Evolutionary conservation across 2,797 vertebrate genomes (phyloP).

Genomic region (Monodelphis domestica): DNA sequence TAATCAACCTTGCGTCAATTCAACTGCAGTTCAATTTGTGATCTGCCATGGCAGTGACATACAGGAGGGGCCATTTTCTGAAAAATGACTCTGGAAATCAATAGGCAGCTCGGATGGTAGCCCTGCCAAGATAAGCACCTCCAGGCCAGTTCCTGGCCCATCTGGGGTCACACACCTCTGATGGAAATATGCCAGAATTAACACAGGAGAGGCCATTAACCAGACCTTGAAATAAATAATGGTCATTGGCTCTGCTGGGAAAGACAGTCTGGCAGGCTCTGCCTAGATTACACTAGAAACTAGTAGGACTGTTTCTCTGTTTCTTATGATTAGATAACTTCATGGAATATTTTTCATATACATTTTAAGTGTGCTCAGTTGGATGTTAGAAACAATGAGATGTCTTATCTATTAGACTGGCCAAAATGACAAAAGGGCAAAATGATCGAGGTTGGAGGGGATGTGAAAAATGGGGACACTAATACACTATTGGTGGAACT

Average conservation of each 20-base stretch:
- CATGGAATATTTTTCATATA: neutral
- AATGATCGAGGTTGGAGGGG: too few relatives aligned
- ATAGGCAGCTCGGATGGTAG: conserved; percentile 51
- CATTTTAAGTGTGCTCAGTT: neutral
- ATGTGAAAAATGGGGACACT: too few relatives aligned
- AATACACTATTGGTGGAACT: too few relatives aligned
- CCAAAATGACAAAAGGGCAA: too few relatives aligned
- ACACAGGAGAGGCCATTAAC: neutral
- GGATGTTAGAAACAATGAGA: neutral
- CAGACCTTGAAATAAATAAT: neutral
- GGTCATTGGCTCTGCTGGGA: neutral
- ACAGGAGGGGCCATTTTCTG: conserved; percentile 20
- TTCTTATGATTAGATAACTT: neutral
- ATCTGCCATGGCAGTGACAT: conserved; percentile 76
- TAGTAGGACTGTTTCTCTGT: neutral
- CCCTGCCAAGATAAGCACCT: conserved; percentile 22
- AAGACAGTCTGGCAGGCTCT: neutral
- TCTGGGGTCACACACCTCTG: neutral
- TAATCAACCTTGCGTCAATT: conserved; percentile 85
- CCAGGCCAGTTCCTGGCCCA: conserved; percentile 39
- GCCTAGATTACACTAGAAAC: neutral
- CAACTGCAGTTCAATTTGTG: conserved; percentile 79
- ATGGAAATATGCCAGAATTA: neutral
- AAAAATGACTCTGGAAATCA: conserved; percentile 79
- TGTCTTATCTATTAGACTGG: too few relatives aligned